Evolutionary conservation across 2,888 invertebrate genomes (phyloP).

Genomic region (Cosmopolites sordidus): DNA sequence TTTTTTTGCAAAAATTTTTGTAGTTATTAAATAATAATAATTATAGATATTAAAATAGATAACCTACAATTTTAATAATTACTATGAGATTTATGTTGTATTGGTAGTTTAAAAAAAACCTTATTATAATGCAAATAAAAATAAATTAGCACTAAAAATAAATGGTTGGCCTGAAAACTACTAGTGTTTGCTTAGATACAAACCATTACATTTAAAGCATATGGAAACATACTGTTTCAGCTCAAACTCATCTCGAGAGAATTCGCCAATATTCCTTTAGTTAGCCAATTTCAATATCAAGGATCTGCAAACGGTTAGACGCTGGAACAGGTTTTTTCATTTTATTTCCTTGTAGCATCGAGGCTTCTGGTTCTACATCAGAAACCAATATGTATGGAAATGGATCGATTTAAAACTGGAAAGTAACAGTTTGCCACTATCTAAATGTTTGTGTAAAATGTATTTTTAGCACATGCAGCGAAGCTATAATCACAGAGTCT

Average conservation of each 20-base stretch:
- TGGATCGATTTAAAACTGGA: constrained; percentile 31
- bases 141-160: too few species aligned
- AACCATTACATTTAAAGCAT: too few species aligned
- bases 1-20: too few species aligned
- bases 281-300: constrained; percentile 21
- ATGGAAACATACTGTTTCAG: background rate
- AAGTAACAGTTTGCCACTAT: constrained; percentile 28
- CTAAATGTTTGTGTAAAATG: constrained; percentile 27
- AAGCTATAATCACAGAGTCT: background rate
- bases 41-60: too few species aligned
- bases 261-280: constrained; percentile 2
- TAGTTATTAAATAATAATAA: too few species aligned
- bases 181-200: too few species aligned
- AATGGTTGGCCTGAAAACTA: too few species aligned
- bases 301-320: constrained; percentile 11
- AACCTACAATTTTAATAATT: too few species aligned
- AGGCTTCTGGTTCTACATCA: constrained; percentile 36
- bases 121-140: too few species aligned
- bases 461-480: constrained; percentile 1
- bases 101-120: too few species aligned
- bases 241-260: background rate
- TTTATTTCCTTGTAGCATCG: constrained; percentile 36
- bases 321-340: constrained; percentile 30
- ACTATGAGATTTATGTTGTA: too few species aligned
- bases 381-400: constrained; percentile 46